Conservation (phyloP, 2,113 vertebrate species). For the Eublepharis macularius region DNA sequence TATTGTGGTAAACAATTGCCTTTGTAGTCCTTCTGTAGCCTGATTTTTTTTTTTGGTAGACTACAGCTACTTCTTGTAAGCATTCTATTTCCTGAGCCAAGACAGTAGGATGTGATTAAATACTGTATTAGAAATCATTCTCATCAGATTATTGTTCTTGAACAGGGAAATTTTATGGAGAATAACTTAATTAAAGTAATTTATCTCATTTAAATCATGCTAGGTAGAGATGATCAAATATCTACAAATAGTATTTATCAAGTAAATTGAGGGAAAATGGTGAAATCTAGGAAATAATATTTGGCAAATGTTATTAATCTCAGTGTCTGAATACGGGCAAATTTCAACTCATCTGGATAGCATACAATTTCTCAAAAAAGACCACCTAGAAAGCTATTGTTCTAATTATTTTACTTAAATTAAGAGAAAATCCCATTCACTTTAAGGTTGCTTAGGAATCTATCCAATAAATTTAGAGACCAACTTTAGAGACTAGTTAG, state of each 20-base stretch:
- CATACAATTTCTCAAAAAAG: not conserved
- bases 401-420: not conserved
- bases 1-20: not conserved
- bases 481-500: no score
- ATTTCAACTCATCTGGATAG: not conserved
- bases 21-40: not conserved
- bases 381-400: not conserved
- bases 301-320: conserved; percentile 24
- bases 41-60: not conserved
- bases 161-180: conserved; percentile 17
- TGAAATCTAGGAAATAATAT: conserved; percentile 12
- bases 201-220: conserved; percentile 31
- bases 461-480: not conserved
- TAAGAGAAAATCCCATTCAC: not conserved
- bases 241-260: conserved; percentile 25
- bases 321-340: not conserved
- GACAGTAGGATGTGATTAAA: conserved; percentile 1
- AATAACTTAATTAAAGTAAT: conserved; percentile 33
- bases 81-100: not conserved
- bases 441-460: not conserved
- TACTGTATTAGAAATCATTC: conserved; percentile 16
- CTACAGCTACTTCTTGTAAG: not conserved
- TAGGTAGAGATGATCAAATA: conserved; percentile 32
- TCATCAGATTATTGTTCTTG: conserved; percentile 19
- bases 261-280: conserved; percentile 14